Base-by-base conservation (phyloP, 2,888 invertebrate genomes). In the Aromia moschata region DNA sequence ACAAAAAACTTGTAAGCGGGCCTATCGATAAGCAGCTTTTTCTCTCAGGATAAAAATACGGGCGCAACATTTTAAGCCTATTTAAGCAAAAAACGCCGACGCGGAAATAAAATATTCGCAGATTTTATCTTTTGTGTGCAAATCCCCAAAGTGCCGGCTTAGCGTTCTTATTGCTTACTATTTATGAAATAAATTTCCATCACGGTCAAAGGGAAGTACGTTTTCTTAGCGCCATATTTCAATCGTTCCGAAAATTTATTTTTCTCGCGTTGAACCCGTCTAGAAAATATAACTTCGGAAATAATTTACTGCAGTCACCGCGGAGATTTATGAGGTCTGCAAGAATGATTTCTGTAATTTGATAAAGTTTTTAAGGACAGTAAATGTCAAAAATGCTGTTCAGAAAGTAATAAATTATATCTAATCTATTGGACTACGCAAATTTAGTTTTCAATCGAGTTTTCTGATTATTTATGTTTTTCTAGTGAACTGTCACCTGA, bases 161-260 rank as follows among this genome's bases (percentile, higher is more conserved):
- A n/a, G n/a, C n/a, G n/a, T n/a, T n/a, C 18, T 37, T 20, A 12
- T 10, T 11, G 11, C 18, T 37, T 16, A 5, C 18, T 36, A 4
- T 14, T 45, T 15, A 36, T 49, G 38, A 33, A 30, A 49, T 38
- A 38, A 14, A 38, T 38, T 49, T 38, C n/a, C 40, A 12, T 40
- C 25, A n/a, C 12, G 30, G 37, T 25, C 10, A 30, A 38, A 38
- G 14, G 37, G n/a, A 49, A 40, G 20, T 41, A 52, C 30, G 31
- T 16, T 16, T 41, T 41, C 31, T 40, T 52, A 31, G 41, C 41
- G 41, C 41, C 41, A 52, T 49, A 49, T 52, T 52, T 52, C 31
- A 11, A 12, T 17, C 16, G 15, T 15, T 11, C 16, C 2, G 18
- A 1, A 12, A 52, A 41, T 41, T 31, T 52, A 52, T 52, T 41